Evolutionary conservation across 2,113 vertebrate species (phyloP), one percentile per base, ranked within the genome.

Genomic region (Struthio camelus): DNA sequence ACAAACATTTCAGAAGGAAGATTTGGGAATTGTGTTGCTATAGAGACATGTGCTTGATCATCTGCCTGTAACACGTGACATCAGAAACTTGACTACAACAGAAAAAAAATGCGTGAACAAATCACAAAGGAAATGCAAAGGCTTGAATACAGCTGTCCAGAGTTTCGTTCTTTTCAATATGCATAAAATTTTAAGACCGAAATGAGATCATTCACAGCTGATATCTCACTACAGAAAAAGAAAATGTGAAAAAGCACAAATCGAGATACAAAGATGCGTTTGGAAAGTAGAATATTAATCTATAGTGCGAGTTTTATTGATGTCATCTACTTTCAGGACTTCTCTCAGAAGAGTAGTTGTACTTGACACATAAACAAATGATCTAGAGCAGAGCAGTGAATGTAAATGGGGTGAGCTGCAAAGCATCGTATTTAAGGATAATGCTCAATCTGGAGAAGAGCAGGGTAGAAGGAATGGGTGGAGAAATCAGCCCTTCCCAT

Each of bases 21-120:
- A 64, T 81, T 44, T 92, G 67, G 51, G 46, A 79, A 64, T 69
- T 48, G 9, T 81, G 61, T 86, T 90, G 72, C 80, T 86, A 48
- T 36, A 93, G 20, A 61, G 54, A 59, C 64, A 62, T 73, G 76
- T 80, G 51, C 76, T 93, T 90, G 90, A 93, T 87, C 0, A 14
- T 88, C 72, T 94, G 90, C 77, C 90, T 78, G 50, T 81, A 71
- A 59, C 11, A 44, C 65, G 17, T 88, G 80, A 91, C 85, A 78
- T 92, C 64, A 96, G 65, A 90, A 91, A 88, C 22, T 40, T 95
- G 90, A 96, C 80, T 81, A 18, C 32, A 90, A 77, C 56, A 92
- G 79, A 69, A 79, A 92, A 92, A 90, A 92, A 93, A 94, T 89
- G 85, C 2, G 0, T 92, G 80, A 93, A 94, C 56, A 96, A 94